These are phyloP conservation scores for Oceanites oceanicus DNA, from an alignment of 2,113 vertebrate genomes.

Conservation along the genomic window DNA sequence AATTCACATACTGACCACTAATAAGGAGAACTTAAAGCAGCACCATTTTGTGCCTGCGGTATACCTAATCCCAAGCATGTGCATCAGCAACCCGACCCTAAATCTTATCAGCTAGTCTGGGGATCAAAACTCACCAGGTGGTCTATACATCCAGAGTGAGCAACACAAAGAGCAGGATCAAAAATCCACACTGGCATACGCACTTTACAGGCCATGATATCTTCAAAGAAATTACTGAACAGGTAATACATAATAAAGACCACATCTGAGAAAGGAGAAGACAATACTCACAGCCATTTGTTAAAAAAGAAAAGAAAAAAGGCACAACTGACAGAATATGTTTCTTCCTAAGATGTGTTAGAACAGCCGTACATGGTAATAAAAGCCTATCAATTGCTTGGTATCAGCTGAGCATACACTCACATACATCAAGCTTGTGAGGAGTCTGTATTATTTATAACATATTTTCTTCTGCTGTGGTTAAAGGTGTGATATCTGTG, in stretches of 20 bases:
- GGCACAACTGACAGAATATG: not conserved
- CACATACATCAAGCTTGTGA: not conserved
- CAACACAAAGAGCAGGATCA: not conserved
- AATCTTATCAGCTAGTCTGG: not conserved
- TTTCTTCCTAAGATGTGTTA: not conserved
- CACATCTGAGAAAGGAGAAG: not conserved
- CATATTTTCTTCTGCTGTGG: not conserved
- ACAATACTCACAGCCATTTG: not conserved
- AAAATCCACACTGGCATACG: not conserved
- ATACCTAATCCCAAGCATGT: not conserved
- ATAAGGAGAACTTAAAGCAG: not conserved
- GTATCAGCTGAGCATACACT: not conserved
- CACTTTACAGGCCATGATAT: not conserved
- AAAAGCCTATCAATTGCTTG: not conserved
- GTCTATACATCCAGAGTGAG: not conserved
- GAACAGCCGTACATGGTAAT: not conserved
- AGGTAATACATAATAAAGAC: not conserved
- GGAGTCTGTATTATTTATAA: conserved; percentile 14
- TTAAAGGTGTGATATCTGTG: conserved; percentile 23
- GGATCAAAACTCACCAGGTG: not conserved
- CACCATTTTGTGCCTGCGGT: not conserved
- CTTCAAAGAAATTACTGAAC: not conserved
- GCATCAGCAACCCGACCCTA: not conserved
- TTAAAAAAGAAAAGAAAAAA: not conserved
- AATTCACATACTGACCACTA: not conserved